Evolutionary conservation across 2,797 vertebrate species (phyloP), one percentile per base, ranked within the genome.

Genomic region (Aselliscus stoliczkanus): DNA sequence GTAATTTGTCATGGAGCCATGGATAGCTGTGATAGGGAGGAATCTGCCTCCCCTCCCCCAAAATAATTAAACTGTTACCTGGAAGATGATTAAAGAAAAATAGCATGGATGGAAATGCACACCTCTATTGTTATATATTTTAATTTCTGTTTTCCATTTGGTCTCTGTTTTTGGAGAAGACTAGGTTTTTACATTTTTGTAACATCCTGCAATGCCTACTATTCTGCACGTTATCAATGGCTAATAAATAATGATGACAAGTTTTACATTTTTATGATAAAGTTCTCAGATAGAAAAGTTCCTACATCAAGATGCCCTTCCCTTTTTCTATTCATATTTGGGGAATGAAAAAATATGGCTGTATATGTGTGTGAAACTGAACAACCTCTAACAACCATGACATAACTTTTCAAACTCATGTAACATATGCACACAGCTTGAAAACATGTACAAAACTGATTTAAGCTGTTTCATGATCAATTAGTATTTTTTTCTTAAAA

Each of bases 231-330:
- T 93, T 81, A 79, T 75, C 52, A 67, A 13, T 84, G 56, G 10
- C 52, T 87, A 92, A 69, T 44, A 93, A 89, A 42, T 77, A 67
- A 87, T 79, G 47, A 84, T 83, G 77, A 29, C 42, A 96, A 62
- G 20, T n/a, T 93, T 82, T 93, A 67, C 12, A 83, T 86, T 96
- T 96, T 93, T 70, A 50, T 86, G 58, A 54, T 95, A 62, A 88
- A 70, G 0, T 95, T 94, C 58, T 93, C 64, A 64, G 44, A 44
- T 67, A 82, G 77, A n/a, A 89, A 15, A 94, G 44, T 95, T 96
- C 93, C 21, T 62, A 62, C 7, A 72, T 93, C 76, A 86, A 86
- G 64, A 76, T 96, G 82, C 58, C 86, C 76, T 94, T 82, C 39
- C 18, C 23, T 88, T 91, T 80, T 93, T 37, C 82, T 58, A 2